Conservation (phyloP, 2,888 invertebrate species). For the Sialis lutaria region DNA sequence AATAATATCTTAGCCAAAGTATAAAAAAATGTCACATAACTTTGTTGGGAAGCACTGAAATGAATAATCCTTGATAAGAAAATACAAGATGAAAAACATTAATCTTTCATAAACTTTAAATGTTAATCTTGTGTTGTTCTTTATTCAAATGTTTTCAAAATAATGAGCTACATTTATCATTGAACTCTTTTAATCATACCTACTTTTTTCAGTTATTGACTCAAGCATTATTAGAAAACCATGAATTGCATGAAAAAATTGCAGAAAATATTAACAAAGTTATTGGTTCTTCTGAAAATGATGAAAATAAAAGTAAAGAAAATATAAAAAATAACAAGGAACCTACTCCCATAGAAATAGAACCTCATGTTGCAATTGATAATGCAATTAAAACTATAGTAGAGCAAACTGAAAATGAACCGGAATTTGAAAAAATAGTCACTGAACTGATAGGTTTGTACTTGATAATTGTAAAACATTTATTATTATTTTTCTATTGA, state of each 20-base stretch:
- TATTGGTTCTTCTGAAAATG: too few relatives aligned
- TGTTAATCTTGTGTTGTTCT: too few relatives aligned
- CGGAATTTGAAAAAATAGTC: slow-evolving; percentile 29
- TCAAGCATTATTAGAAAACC: slow-evolving; percentile 28
- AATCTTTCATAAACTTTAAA: not conserved
- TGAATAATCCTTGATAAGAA: not conserved
- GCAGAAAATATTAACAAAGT: slow-evolving; percentile 34
- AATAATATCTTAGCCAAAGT: not conserved
- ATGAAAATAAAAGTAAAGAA: slow-evolving; percentile 8
- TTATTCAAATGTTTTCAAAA: too few relatives aligned
- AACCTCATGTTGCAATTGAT: not conserved
- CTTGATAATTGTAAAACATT: not conserved
- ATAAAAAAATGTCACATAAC: not conserved
- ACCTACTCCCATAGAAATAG: not conserved
- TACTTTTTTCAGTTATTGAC: slow-evolving; percentile 21
- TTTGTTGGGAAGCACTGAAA: not conserved
- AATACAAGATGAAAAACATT: not conserved
- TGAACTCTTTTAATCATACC: not conserved
- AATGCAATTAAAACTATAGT: slow-evolving; percentile 29
- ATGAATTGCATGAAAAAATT: slow-evolving; percentile 32
- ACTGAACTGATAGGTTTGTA: slow-evolving; percentile 25
- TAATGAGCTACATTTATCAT: too few relatives aligned
- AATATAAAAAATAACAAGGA: slow-evolving; percentile 12
- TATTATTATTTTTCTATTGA: not conserved
- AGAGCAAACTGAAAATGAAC: slow-evolving; percentile 30